A percentile compares a stretch with the other conserved stretches of the same genome.
Conservation (phyloP, 92 coral and sea anemone genomes). For the Paragorgia papillata region DNA sequence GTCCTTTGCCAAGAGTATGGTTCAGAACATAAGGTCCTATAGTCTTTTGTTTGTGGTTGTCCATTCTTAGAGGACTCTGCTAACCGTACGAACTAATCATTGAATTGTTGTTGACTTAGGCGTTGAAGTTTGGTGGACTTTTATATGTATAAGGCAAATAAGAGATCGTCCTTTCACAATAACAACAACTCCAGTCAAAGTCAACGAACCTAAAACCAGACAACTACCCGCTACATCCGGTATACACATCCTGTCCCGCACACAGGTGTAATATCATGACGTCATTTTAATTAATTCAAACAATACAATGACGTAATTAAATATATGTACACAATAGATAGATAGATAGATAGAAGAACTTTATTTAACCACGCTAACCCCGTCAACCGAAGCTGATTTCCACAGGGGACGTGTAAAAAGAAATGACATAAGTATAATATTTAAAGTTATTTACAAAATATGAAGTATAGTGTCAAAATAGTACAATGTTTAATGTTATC, state of each 20-base stretch:
- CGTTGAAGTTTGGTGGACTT: neutral
- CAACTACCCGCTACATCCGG: neutral
- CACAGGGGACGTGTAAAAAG: too few species aligned
- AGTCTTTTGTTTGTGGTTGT: constrained; percentile 49
- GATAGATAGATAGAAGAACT: neutral
- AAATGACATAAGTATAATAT: too few species aligned
- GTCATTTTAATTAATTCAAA: neutral
- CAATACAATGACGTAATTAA: neutral
- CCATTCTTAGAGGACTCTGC: constrained; percentile 13
- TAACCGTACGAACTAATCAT: neutral
- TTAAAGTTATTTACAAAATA: too few species aligned
- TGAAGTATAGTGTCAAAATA: too few species aligned
- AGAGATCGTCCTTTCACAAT: neutral
- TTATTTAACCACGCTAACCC: too few species aligned
- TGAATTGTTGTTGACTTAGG: neutral
- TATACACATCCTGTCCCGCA: neutral
- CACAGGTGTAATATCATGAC: neutral
- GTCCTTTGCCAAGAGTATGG: constrained; percentile 93
- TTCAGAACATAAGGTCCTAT: constrained; percentile 94
- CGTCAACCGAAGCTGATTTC: too few species aligned
- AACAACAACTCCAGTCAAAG: neutral
- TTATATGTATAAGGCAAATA: too few species aligned
- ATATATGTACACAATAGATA: neutral
- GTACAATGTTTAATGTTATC: too few species aligned
- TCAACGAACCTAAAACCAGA: neutral